Conservation (phyloP, 2,113 vertebrate species). For the Uropsilus gracilis region DNA sequence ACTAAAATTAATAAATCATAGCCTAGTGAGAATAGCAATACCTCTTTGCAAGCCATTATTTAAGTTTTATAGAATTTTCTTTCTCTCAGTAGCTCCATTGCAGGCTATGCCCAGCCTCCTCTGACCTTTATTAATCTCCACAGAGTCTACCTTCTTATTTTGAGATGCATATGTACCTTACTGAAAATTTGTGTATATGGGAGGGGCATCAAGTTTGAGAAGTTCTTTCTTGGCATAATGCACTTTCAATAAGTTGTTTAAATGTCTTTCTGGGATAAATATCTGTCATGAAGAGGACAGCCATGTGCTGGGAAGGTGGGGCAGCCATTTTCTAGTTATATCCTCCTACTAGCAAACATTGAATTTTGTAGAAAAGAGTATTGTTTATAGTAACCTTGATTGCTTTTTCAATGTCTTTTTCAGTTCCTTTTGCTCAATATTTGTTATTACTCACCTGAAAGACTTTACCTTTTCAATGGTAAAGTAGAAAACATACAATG, state of each 20-base stretch:
- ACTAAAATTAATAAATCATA: constrained; percentile 52
- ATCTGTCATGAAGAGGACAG: not conserved
- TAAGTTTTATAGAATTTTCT: not conserved
- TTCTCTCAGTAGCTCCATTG: not conserved
- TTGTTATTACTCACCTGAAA: not conserved
- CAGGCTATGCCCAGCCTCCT: not conserved
- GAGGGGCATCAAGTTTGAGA: not conserved
- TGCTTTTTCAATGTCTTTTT: not conserved
- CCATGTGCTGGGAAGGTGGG: no score
- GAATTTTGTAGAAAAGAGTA: not conserved
- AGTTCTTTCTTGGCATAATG: not conserved
- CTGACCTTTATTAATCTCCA: not conserved
- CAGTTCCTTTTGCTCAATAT: not conserved
- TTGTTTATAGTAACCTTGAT: constrained; percentile 37
- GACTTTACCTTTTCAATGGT: not conserved
- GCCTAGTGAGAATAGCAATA: not conserved
- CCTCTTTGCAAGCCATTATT: not conserved
- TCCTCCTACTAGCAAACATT: not conserved
- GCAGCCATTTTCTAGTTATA: not conserved
- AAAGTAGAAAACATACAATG: not conserved
- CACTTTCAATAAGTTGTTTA: not conserved
- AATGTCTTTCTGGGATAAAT: not conserved
- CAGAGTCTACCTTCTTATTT: not conserved
- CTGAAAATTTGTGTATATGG: not conserved
- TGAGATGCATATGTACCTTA: not conserved